A percentile compares a stretch with the other conserved stretches of the same genome.
These are phyloP conservation scores for Phylloscopus trochiloides DNA, from an alignment of 2,113 vertebrate species.

Conservation along the genomic window DNA sequence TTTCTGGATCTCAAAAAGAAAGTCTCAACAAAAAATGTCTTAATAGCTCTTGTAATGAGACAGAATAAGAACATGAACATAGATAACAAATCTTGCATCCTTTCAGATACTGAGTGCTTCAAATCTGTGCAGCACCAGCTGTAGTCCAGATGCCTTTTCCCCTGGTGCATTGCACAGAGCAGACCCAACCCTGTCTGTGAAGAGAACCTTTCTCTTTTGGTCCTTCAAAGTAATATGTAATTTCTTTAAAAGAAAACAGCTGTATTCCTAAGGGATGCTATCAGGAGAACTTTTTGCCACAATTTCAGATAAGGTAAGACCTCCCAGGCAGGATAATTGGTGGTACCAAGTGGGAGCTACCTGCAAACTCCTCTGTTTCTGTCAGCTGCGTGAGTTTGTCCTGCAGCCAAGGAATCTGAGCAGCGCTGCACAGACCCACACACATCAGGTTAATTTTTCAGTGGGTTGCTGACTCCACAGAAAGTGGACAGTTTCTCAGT, in stretches of 20 bases:
- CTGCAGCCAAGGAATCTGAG: neutral
- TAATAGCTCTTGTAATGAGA: neutral
- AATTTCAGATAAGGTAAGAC: neutral
- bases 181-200: neutral
- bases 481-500: neutral
- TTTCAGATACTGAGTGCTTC: neutral
- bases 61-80: neutral
- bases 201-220: neutral
- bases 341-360: neutral
- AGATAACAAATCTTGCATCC: neutral
- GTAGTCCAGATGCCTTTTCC: neutral
- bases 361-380: neutral
- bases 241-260: neutral
- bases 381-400: neutral
- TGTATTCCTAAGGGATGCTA: neutral
- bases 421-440: neutral
- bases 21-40: neutral
- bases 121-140: neutral
- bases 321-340: neutral
- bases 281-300: neutral
- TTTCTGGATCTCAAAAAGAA: neutral
- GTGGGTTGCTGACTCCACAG: neutral
- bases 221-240: neutral
- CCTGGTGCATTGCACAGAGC: neutral
- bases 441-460: neutral